Conservation (phyloP, 2,888 invertebrate species). For the Epiblema foenella region DNA sequence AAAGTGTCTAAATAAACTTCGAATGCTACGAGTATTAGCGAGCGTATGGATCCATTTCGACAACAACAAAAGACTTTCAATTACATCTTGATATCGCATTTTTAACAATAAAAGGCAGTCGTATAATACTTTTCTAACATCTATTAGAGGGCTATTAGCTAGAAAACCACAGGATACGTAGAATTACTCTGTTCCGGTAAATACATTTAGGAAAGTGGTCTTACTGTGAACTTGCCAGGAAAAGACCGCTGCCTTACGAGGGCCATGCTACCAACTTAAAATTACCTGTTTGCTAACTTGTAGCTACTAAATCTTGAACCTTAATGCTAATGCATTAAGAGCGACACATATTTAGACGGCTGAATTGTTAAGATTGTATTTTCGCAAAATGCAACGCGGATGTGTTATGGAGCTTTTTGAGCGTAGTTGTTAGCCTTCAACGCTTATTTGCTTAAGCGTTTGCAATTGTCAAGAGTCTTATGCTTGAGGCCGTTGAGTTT, state of each 20-base stretch:
- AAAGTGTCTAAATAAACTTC: no score
- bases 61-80: background rate
- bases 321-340: slow-evolving; percentile 52
- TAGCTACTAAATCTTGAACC: slow-evolving; percentile 48
- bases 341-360: slow-evolving; percentile 29
- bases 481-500: slow-evolving; percentile 10
- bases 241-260: slow-evolving; percentile 63
- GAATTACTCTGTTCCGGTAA: slow-evolving; percentile 39
- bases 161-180: slow-evolving; percentile 42
- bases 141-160: slow-evolving; percentile 31
- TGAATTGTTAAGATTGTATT: slow-evolving; percentile 48
- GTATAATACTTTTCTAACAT: slow-evolving; percentile 34
- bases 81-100: background rate
- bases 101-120: background rate
- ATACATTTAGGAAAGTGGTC: slow-evolving; percentile 42
- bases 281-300: slow-evolving; percentile 39
- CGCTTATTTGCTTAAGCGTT: slow-evolving; percentile 55
- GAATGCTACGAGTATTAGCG: no score
- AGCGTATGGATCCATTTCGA: no score
- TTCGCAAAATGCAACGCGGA: slow-evolving; percentile 68
- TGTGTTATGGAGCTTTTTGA: slow-evolving; percentile 70
- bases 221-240: slow-evolving; percentile 50
- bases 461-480: slow-evolving; percentile 45
- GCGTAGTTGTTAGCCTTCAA: slow-evolving; percentile 76
- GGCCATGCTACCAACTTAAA: slow-evolving; percentile 51